A percentile compares a stretch with the other conserved stretches of the same genome.
These are phyloP conservation scores for Okapia johnstoni DNA, from an alignment of 2,113 vertebrate species.

Conservation along the genomic window DNA sequence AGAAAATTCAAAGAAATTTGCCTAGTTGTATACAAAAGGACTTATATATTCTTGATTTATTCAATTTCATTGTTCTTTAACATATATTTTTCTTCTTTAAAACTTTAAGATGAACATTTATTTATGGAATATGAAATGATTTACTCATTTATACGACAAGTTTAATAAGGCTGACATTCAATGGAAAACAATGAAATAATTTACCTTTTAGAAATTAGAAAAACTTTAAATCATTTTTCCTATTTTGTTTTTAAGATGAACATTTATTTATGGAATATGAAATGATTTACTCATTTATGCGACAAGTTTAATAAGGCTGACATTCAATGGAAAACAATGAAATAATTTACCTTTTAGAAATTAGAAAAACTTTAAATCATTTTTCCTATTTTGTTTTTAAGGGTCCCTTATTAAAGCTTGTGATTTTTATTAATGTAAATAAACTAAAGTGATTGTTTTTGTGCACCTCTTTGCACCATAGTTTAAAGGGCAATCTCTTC, in stretches of 20 bases:
- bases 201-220: constrained; percentile 52
- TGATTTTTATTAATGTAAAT: constrained; percentile 57
- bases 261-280: constrained; percentile 60
- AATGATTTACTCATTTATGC: constrained; percentile 72
- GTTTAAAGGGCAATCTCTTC: not conserved
- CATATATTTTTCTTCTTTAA: constrained; percentile 30
- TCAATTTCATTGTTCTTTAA: constrained; percentile 7
- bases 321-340: constrained; percentile 69
- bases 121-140: constrained; percentile 66
- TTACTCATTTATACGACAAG: constrained; percentile 75
- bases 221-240: constrained; percentile 47
- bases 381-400: constrained; percentile 62
- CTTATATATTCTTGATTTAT: not conserved
- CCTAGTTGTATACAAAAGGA: not conserved
- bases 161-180: constrained; percentile 72
- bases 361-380: constrained; percentile 54
- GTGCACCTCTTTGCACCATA: not conserved
- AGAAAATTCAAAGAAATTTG: not conserved
- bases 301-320: constrained; percentile 76
- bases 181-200: constrained; percentile 72
- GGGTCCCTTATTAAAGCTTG: constrained; percentile 53
- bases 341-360: constrained; percentile 60
- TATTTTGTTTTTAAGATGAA: constrained; percentile 66
- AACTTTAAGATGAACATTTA: constrained; percentile 67
- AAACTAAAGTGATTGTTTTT: not conserved